Percentiles rank a stretch among this genome's conserved stretches.
Evolutionary conservation across 2,888 invertebrate species (phyloP).

Genomic region (Protula sp.): DNA sequence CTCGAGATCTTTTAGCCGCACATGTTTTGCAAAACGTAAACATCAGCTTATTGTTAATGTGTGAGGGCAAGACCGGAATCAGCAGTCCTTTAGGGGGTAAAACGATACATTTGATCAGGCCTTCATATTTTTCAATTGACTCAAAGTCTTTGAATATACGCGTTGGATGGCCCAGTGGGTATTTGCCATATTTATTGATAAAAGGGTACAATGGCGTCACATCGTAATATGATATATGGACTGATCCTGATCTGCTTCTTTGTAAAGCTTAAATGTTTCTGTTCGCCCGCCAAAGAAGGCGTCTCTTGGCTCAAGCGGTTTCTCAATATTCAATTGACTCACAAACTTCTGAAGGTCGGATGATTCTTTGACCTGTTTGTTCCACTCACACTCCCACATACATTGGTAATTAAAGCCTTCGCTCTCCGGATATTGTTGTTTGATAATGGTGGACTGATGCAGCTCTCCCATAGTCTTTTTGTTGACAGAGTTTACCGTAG

Average conservation of each 20-base stretch:
- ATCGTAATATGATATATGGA: slow-evolving; percentile 32
- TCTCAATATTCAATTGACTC: slow-evolving; percentile 14
- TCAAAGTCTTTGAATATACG: slow-evolving; percentile 17
- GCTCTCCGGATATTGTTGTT: not conserved
- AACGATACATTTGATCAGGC: slow-evolving; percentile 22
- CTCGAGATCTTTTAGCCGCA: slow-evolving; percentile 22
- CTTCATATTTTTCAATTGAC: slow-evolving; percentile 16
- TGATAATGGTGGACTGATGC: not conserved
- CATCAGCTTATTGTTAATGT: slow-evolving; percentile 31
- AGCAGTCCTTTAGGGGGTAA: slow-evolving; percentile 27
- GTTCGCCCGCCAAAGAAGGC: slow-evolving; percentile 35
- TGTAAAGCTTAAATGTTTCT: slow-evolving; percentile 26
- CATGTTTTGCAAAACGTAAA: slow-evolving; percentile 43
- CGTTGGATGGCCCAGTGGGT: slow-evolving; percentile 23
- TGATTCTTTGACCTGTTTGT: slow-evolving; percentile 15
- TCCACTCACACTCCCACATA: slow-evolving; percentile 29
- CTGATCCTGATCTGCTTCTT: slow-evolving; percentile 15
- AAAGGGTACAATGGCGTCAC: slow-evolving; percentile 32
- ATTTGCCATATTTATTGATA: slow-evolving; percentile 24
- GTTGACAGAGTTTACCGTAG: not conserved
- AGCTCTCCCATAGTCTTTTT: not conserved
- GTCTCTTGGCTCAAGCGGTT: slow-evolving; percentile 28
- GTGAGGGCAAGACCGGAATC: slow-evolving; percentile 31
- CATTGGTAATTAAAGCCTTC: not conserved
- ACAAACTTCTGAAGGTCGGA: slow-evolving; percentile 15